These are phyloP conservation scores for Frankliniella fusca DNA, from an alignment of 2,888 invertebrate genomes.

Conservation along the genomic window DNA sequence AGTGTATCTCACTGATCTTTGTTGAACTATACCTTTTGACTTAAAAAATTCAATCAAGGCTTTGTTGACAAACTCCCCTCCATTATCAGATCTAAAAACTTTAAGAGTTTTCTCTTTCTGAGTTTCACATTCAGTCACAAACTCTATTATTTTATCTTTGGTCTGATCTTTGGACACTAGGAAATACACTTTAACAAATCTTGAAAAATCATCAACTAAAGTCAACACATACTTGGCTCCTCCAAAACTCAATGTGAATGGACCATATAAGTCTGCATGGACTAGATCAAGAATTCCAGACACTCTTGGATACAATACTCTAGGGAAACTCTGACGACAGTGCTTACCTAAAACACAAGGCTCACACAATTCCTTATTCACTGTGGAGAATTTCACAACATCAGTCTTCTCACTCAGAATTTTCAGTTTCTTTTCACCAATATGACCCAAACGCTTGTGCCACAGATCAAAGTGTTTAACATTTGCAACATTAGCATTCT, in stretches of 20 bases:
- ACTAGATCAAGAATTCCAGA: neutral
- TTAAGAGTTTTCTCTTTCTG: neutral
- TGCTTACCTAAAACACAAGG: neutral
- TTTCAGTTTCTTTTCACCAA: neutral
- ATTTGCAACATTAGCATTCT: neutral
- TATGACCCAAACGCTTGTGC: neutral
- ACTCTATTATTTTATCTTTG: neutral
- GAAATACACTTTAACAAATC: neutral
- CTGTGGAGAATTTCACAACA: neutral
- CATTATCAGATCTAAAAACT: neutral
- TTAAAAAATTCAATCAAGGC: neutral
- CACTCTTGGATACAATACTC: neutral
- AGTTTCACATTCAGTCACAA: constrained; percentile 6
- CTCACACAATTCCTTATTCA: neutral
- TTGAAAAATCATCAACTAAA: neutral
- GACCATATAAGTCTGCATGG: neutral
- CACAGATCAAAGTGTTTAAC: neutral
- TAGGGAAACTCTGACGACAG: neutral
- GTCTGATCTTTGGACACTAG: neutral
- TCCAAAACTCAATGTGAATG: neutral
- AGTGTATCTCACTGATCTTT: neutral
- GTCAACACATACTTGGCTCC: neutral
- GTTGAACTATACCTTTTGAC: neutral
- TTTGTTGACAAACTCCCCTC: neutral
- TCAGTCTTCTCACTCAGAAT: constrained; percentile 2